Conservation (phyloP, 2,888 invertebrate genomes). For the Erebia aethiops region DNA sequence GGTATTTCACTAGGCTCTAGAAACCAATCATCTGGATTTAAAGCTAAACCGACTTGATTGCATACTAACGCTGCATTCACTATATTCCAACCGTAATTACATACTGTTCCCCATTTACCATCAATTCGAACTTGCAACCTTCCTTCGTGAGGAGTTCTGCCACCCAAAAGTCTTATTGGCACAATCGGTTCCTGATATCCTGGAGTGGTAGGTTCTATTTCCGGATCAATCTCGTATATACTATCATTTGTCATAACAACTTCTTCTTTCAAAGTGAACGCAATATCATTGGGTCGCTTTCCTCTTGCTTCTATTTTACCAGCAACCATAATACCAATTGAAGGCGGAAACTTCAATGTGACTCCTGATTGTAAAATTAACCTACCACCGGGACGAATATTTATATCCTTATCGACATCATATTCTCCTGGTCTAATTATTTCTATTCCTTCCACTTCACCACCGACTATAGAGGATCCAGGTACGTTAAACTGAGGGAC, state of each 20-base stretch:
- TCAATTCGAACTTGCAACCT: slow-evolving; percentile 92
- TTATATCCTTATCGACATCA: slow-evolving; percentile 96
- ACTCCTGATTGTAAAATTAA: slow-evolving; percentile 94
- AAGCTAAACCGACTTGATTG: slow-evolving; percentile 95
- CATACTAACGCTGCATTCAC: slow-evolving; percentile 96
- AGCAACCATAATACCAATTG: slow-evolving; percentile 98
- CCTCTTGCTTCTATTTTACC: slow-evolving; percentile 94
- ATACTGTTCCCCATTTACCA: slow-evolving; percentile 98
- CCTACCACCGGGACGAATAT: slow-evolving; percentile 95
- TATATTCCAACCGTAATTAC: slow-evolving; percentile 97
- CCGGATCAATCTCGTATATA: slow-evolving; percentile 83
- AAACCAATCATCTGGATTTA: slow-evolving; percentile 96
- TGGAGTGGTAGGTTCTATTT: slow-evolving; percentile 84
- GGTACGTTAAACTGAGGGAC: slow-evolving; percentile 90
- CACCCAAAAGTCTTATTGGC: slow-evolving; percentile 92
- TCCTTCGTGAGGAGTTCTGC: slow-evolving; percentile 92
- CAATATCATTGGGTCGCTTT: slow-evolving; percentile 89
- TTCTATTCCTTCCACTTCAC: slow-evolving; percentile 96
- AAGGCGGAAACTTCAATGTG: slow-evolving; percentile 93
- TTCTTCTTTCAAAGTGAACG: slow-evolving; percentile 91
- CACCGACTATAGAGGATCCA: slow-evolving; percentile 90
- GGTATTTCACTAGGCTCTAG: slow-evolving; percentile 92
- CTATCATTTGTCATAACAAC: slow-evolving; percentile 85
- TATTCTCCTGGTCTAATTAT: slow-evolving; percentile 92
- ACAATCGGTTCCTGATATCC: slow-evolving; percentile 84